Evolutionary conservation across 2,797 vertebrate species (phyloP).

Genomic region (Megaceryle alcyon): DNA sequence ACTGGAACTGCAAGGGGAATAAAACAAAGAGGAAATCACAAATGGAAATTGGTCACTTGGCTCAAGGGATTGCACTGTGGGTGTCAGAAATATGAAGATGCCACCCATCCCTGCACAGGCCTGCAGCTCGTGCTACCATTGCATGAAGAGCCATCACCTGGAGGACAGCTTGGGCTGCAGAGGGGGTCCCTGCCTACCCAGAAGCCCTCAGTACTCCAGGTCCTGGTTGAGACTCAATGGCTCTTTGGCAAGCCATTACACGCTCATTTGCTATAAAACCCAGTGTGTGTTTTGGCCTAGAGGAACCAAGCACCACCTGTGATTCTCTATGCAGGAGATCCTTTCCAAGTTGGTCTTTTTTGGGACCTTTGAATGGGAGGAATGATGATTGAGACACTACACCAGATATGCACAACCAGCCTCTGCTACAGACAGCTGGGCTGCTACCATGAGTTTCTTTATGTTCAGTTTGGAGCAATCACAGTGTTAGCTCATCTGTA

Average conservation of each 20-base stretch:
- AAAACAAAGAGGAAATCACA: background rate
- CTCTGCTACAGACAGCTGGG: background rate
- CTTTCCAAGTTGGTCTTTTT: background rate
- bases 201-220: background rate
- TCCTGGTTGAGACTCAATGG: background rate
- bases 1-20: background rate
- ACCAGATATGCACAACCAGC: background rate
- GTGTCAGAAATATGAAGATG: background rate
- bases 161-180: background rate
- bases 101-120: background rate
- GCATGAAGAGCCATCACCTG: fast-evolving
- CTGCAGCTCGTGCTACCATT: fast-evolving
- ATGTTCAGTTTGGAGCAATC: background rate
- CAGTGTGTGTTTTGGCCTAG: background rate
- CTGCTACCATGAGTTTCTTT: background rate
- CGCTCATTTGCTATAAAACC: fast-evolving
- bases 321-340: background rate
- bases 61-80: background rate
- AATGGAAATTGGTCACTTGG: background rate
- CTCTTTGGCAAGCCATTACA: background rate
- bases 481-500: background rate
- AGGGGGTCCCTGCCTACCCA: fast-evolving
- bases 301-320: background rate
- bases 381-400: fast-evolving
- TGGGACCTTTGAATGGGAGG: background rate